Evolutionary conservation across 2,113 vertebrate genomes (phyloP).

Genomic region (Dicerorhinus sumatrensis): DNA sequence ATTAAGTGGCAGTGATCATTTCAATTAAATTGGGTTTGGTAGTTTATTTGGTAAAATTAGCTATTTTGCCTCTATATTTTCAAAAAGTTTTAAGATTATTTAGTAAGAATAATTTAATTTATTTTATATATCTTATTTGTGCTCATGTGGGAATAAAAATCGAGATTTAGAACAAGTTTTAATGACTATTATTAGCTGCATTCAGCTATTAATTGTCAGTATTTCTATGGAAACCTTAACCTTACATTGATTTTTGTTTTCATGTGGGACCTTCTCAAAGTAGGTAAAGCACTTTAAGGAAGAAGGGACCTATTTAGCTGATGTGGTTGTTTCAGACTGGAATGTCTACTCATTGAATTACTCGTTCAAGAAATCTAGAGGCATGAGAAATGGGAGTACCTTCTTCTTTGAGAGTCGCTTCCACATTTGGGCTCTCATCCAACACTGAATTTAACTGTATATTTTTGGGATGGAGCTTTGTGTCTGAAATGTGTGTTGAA

Average conservation of each 20-base stretch:
- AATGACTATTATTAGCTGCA: constrained; percentile 63
- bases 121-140: neutral
- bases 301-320: neutral
- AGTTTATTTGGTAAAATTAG: constrained; percentile 38
- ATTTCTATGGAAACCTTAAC: constrained; percentile 76
- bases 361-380: neutral
- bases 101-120: neutral
- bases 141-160: constrained; percentile 45
- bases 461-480: neutral
- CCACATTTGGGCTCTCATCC: neutral
- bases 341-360: neutral
- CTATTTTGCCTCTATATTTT: neutral
- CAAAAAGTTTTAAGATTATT: neutral
- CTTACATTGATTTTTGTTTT: constrained; percentile 76
- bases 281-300: constrained; percentile 47
- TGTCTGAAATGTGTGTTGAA: neutral
- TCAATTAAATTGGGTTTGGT: neutral
- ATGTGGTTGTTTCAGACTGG: neutral
- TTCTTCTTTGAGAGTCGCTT: neutral
- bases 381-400: neutral
- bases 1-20: neutral
- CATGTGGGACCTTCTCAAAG: constrained; percentile 54
- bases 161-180: constrained; percentile 72
- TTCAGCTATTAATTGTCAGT: constrained; percentile 61
- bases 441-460: neutral